A percentile compares a stretch with the other conserved stretches of the same genome.
Evolutionary conservation across 53 echinoderm and acorn worm genomes (phyloP).

Genomic region (Holothuria scabra): DNA sequence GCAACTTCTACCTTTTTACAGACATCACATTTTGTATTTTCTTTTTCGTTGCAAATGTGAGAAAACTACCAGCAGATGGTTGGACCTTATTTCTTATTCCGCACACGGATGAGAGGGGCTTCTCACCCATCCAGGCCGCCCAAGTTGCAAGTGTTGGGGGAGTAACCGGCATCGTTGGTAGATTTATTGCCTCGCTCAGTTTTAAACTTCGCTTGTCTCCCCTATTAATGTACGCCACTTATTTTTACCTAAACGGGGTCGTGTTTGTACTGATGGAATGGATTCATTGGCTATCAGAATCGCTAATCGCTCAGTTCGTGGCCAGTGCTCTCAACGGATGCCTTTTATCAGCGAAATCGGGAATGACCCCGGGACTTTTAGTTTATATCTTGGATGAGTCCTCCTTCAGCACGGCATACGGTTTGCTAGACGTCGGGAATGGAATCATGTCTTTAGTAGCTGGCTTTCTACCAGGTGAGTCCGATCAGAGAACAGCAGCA

Average conservation of each 20-base stretch:
- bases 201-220: neutral
- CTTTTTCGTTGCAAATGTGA: slow-evolving; percentile 19
- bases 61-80: slow-evolving; percentile 43
- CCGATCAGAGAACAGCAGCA: no score
- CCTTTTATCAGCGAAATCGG: slow-evolving; percentile 7
- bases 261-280: slow-evolving; percentile 9
- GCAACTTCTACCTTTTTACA: neutral
- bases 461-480: slow-evolving; percentile 27
- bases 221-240: neutral
- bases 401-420: slow-evolving; percentile 10
- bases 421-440: slow-evolving; percentile 29
- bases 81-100: slow-evolving; percentile 48
- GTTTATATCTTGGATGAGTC: neutral
- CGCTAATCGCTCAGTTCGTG: neutral
- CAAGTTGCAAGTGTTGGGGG: slow-evolving; percentile 43
- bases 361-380: slow-evolving; percentile 36
- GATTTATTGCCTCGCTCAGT: neutral
- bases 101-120: neutral
- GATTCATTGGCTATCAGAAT: neutral
- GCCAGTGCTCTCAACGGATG: slow-evolving; percentile 13
- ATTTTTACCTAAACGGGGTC: slow-evolving; percentile 3
- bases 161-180: slow-evolving; percentile 11
- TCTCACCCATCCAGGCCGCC: neutral
- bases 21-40: neutral
- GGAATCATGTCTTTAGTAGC: slow-evolving; percentile 22